These are phyloP conservation scores for Lagothrix lagotricha DNA, from an alignment of 2,797 vertebrate genomes.

Conservation along the genomic window DNA sequence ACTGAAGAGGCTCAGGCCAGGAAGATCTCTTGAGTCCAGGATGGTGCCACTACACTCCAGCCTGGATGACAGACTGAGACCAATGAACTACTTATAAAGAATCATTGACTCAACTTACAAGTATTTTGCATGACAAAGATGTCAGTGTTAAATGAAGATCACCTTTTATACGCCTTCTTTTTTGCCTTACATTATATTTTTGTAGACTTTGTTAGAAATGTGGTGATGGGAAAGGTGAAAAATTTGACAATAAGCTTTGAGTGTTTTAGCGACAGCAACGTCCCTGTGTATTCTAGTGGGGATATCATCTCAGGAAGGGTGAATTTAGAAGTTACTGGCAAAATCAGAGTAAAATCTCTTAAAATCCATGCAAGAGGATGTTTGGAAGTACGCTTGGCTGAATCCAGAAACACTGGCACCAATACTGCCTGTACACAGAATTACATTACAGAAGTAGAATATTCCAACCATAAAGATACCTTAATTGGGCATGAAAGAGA, in stretches of 20 bases:
- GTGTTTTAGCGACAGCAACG: slow-evolving; percentile 94
- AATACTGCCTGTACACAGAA: slow-evolving; percentile 98
- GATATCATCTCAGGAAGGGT: slow-evolving; percentile 96
- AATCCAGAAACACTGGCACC: slow-evolving; percentile 96
- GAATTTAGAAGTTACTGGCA: slow-evolving; percentile 94
- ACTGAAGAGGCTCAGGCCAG: no score
- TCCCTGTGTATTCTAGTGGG: slow-evolving; percentile 95
- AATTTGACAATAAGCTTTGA: slow-evolving; percentile 95
- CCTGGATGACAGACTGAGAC: no score
- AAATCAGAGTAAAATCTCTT: slow-evolving; percentile 93
- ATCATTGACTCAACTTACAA: slow-evolving; percentile 87
- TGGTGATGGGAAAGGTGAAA: slow-evolving; percentile 97
- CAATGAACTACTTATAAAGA: slow-evolving; percentile 88
- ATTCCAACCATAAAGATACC: slow-evolving; percentile 95
- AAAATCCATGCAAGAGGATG: slow-evolving; percentile 94
- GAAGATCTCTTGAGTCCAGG: no score
- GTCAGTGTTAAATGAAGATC: slow-evolving; percentile 86
- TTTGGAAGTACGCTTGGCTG: slow-evolving; percentile 98
- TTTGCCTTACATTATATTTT: slow-evolving; percentile 82
- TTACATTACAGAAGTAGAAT: slow-evolving; percentile 98
- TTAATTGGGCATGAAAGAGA: slow-evolving; percentile 94
- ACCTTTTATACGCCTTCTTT: slow-evolving; percentile 82
- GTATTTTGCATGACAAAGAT: slow-evolving; percentile 84
- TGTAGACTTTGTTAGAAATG: slow-evolving; percentile 86
- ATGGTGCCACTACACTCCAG: no score